Evolutionary conservation across 2,797 vertebrate species (phyloP).

Genomic region (Gymnothorax reevesii): DNA sequence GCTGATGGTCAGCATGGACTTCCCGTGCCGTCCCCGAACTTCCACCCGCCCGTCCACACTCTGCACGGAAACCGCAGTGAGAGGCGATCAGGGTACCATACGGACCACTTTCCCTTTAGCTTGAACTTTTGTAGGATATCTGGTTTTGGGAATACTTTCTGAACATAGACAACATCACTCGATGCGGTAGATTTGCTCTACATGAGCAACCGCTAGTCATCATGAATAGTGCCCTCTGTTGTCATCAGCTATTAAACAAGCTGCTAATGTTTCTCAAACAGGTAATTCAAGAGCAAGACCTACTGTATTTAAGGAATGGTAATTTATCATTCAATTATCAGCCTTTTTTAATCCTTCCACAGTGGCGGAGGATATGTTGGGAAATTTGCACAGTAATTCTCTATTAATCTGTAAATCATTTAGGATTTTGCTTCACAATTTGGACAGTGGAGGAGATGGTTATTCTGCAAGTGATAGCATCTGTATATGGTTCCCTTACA

Average conservation of each 20-base stretch:
- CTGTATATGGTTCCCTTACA: background rate
- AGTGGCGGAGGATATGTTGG: background rate
- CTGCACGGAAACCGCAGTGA: slow-evolving; percentile 63
- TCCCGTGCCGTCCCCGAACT: slow-evolving; percentile 86
- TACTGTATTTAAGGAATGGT: background rate
- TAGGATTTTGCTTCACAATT: background rate
- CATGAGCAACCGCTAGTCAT: too few species aligned
- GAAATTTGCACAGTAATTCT: background rate
- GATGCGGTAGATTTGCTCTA: too few species aligned
- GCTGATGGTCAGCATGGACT: slow-evolving; percentile 88
- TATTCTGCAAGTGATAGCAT: background rate
- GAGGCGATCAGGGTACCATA: background rate
- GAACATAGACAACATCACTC: too few species aligned
- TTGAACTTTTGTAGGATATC: too few species aligned
- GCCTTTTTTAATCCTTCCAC: background rate
- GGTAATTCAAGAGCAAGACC: background rate
- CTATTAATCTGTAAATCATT: background rate
- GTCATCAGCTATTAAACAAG: background rate
- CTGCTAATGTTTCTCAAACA: background rate
- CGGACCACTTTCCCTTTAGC: background rate
- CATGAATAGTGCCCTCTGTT: background rate
- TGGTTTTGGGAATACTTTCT: too few species aligned
- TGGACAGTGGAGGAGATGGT: background rate
- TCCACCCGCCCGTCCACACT: slow-evolving; percentile 89
- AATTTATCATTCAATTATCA: background rate